Conservation (phyloP, 1,140 invertebrate genomes). For the Melanaphis sacchari region DNA sequence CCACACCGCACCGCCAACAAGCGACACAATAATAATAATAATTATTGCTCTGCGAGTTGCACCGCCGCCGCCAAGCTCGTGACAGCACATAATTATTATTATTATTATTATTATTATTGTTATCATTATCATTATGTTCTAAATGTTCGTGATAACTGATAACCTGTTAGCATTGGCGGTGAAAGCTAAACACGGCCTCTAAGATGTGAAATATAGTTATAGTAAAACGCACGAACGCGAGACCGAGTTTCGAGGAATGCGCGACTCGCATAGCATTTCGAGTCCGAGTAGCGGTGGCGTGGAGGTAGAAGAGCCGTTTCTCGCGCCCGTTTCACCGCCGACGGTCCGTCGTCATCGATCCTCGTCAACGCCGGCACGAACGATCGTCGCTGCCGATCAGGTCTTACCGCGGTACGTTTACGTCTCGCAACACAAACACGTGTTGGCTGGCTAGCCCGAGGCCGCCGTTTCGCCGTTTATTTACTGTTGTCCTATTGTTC, state of each 20-base stretch:
- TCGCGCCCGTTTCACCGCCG: background rate
- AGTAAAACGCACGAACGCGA: background rate
- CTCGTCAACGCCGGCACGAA: background rate
- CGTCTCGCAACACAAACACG: background rate
- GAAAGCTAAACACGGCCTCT: background rate
- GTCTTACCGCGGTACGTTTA: background rate
- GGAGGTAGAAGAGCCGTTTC: background rate
- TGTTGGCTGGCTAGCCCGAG: background rate
- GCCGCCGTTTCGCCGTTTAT: too few species aligned
- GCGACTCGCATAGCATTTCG: background rate
- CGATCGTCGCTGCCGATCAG: background rate
- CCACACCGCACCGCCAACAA: too few species aligned
- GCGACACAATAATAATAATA: too few species aligned
- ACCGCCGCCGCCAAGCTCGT: too few species aligned
- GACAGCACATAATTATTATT: background rate
- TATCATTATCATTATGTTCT: background rate
- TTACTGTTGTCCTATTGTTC: background rate
- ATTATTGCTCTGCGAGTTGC: too few species aligned
- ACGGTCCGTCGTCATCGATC: background rate
- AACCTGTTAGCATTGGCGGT: background rate
- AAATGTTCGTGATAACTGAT: background rate
- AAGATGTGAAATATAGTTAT: background rate
- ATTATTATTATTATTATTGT: too few species aligned
- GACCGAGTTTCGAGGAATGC: background rate
- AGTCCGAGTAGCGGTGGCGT: background rate